A percentile compares a stretch with the other conserved stretches of the same genome.
Evolutionary conservation across 2,113 vertebrate genomes (phyloP).

Genomic region (Lagopus leucura): DNA sequence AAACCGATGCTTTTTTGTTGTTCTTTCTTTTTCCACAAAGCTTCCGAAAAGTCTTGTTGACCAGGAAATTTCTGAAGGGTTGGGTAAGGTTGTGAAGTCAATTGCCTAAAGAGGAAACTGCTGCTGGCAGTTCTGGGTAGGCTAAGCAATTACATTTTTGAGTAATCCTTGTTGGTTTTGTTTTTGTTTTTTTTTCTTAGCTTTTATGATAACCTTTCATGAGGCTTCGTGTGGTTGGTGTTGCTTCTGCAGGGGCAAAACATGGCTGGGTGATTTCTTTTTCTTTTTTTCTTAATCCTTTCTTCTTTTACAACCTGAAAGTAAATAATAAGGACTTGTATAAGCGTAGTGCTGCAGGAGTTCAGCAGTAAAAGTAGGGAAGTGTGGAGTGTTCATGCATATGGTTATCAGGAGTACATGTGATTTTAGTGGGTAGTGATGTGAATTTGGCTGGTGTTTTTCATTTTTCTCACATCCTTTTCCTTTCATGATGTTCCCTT

Average conservation of each 20-base stretch:
- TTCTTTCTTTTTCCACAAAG: neutral
- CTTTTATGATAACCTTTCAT: slow-evolving; percentile 43
- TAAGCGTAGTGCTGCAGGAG: neutral
- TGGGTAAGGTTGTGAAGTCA: slow-evolving; percentile 61
- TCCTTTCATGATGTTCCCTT: neutral
- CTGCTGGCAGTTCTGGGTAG: slow-evolving; percentile 18
- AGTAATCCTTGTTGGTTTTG: slow-evolving; percentile 38
- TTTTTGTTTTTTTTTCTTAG: neutral
- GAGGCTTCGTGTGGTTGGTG: neutral
- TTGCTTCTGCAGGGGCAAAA: neutral
- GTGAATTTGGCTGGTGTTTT: neutral
- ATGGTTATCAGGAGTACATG: neutral
- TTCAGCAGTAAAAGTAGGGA: neutral
- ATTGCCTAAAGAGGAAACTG: slow-evolving; percentile 45
- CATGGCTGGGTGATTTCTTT: neutral
- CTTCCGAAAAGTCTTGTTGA: slow-evolving; percentile 25
- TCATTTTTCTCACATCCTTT: neutral
- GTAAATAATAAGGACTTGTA: neutral
- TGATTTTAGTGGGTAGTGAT: neutral
- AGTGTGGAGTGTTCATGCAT: neutral
- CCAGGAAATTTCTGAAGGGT: slow-evolving; percentile 49
- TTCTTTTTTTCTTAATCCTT: neutral
- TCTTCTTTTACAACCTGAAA: neutral
- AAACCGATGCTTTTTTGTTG: neutral
- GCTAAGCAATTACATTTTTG: slow-evolving; percentile 59